Conservation (phyloP, 1,140 invertebrate species). For the Brachystomella parvula region DNA sequence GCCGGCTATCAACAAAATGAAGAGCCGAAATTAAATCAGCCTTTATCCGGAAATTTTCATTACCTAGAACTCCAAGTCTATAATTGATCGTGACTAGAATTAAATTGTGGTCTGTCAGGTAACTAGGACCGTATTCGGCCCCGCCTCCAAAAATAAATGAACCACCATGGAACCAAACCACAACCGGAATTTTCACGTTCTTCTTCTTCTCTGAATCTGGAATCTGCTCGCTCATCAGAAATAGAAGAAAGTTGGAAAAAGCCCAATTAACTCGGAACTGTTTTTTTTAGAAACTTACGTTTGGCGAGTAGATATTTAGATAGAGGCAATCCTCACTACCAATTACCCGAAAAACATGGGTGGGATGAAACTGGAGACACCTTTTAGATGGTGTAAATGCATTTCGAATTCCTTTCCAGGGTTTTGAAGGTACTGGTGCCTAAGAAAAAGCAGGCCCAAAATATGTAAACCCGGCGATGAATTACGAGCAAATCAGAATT, state of each 20-base stretch:
- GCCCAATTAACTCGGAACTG: neutral
- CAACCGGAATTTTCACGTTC: conserved; percentile 25
- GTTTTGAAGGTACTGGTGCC: conserved; percentile 5
- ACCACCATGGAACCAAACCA: conserved; percentile 27
- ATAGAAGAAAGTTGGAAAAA: neutral
- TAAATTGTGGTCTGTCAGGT: conserved; percentile 25
- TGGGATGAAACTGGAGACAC: conserved; percentile 25
- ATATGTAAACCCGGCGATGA: neutral
- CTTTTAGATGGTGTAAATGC: conserved; percentile 4
- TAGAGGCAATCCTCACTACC: conserved; percentile 53
- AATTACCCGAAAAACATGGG: conserved; percentile 34
- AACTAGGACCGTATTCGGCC: conserved; percentile 26
- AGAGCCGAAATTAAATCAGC: too few species aligned
- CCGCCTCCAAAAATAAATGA: conserved; percentile 2
- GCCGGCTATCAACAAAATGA: neutral
- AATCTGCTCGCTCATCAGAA: neutral
- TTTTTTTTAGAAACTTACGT: conserved; percentile 11
- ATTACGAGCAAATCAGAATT: neutral
- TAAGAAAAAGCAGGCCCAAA: neutral
- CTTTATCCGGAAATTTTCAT: conserved; percentile 3
- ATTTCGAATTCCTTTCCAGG: conserved; percentile 19
- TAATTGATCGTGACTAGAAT: conserved; percentile 35
- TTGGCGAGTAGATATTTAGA: conserved; percentile 52
- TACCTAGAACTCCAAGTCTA: conserved; percentile 24
- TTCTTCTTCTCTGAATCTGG: neutral